Evolutionary conservation across 2,888 invertebrate genomes (phyloP), one percentile per base, ranked within the genome.

Genomic region (Melanostoma mellinum): DNA sequence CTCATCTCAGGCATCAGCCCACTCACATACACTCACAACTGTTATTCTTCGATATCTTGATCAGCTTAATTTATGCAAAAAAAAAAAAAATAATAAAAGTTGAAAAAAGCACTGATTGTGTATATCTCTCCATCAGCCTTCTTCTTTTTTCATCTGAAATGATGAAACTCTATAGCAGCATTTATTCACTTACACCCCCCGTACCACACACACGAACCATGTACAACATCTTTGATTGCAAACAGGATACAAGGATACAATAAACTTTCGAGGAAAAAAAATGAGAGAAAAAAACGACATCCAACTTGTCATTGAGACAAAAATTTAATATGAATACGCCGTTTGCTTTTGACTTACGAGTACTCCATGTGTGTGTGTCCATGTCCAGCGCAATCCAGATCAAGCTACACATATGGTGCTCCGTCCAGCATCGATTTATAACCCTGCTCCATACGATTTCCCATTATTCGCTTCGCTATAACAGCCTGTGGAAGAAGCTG

Each of bases 51-150:
- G 6, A 52, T 72, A 52, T 60, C 67, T 69, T 61, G 73, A 73
- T 73, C 73, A 63, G 44, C 61, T 74, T 69, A 74, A 79, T 79
- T 79, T 74, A 79, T 79, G 67, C 74, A 63, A 68, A 68, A 68
- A 44, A 58, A 42, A 42, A 4, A 33, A 42, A 10, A 6, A 1
- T 46, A 3, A 58, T 42, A 40, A n/a, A 58, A 32, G 40, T 9
- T 38, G 36, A 58, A 35, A 56, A 73, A 33, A 6, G 32, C 53
- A 69, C 38, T 61, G 68, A 68, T 74, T 79, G 42, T 10, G 46
- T 61, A 5, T 56, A 35, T 65, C 52, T 3, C n/a, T 52, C 50
- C 35, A 4, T 10, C 10, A 20, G 8, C 35, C 35, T 40, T 36
- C 4, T 32, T 38, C 30, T 32, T 10, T 38, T 38, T 63, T n/a